Percentiles rank a stretch among this genome's conserved stretches.
These are phyloP conservation scores for Montipora capricornis DNA, from an alignment of 64 coral and sea anemone species.

Conservation along the genomic window DNA sequence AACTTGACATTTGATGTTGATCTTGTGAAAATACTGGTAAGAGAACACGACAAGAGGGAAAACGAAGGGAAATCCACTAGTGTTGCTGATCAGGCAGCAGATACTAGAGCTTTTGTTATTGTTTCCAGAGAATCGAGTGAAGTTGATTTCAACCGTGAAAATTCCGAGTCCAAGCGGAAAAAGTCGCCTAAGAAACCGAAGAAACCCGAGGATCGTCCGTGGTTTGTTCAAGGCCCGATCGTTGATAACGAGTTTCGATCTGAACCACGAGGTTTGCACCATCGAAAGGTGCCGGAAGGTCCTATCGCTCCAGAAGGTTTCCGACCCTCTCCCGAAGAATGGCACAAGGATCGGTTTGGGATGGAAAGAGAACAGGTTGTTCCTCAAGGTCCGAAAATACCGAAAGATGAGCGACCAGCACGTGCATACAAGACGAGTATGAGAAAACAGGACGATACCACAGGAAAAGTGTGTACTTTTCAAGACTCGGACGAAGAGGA, in stretches of 20 bases:
- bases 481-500: not conserved
- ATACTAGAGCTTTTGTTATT: conserved; percentile 10
- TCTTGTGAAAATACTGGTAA: conserved; percentile 4
- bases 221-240: not conserved
- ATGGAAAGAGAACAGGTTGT: not conserved
- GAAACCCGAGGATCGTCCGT: not conserved
- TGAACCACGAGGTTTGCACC: not conserved
- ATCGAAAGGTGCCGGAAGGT: not conserved
- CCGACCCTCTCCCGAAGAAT: not conserved
- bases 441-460: not conserved
- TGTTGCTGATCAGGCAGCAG: not conserved
- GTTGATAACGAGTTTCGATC: not conserved
- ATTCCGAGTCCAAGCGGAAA: not conserved
- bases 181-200: not conserved
- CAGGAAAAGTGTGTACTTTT: not conserved
- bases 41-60: not conserved
- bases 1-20: conserved; percentile 15
- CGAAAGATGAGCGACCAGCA: not conserved
- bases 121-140: conserved; percentile 12
- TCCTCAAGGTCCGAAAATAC: conserved; percentile 12
- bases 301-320: not conserved
- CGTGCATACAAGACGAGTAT: not conserved
- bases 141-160: not conserved
- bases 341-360: not conserved
- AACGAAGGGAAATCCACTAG: not conserved